A percentile compares a stretch with the other conserved stretches of the same genome.
Conservation (phyloP, 2,888 invertebrate genomes). For the Orgyia antiqua region DNA sequence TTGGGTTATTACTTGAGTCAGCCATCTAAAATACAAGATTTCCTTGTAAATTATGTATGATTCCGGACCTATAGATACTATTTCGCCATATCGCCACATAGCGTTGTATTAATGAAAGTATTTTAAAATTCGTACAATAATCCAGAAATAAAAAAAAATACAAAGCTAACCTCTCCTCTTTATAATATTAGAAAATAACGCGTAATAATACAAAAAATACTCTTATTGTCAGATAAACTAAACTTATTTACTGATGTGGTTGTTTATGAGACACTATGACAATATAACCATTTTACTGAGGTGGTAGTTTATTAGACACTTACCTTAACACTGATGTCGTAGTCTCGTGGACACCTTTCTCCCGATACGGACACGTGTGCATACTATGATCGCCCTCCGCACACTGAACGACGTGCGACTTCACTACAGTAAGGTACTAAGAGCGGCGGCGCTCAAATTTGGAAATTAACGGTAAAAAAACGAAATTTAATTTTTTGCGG, state of each 20-base stretch:
- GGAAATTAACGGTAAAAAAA: not conserved
- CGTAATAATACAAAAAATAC: no score
- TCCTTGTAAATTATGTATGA: no score
- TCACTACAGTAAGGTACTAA: slow-evolving; percentile 1
- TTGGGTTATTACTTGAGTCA: slow-evolving; percentile 6
- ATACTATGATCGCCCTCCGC: not conserved
- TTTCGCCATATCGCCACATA: slow-evolving; percentile 5
- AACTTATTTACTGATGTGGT: slow-evolving; percentile 2
- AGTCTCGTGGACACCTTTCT: slow-evolving; percentile 2
- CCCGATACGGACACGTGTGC: not conserved
- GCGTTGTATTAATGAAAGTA: slow-evolving; percentile 4
- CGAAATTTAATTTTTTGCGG: not conserved
- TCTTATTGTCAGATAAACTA: no score
- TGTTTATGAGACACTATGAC: slow-evolving; percentile 8
- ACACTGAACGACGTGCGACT: not conserved
- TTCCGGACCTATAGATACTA: not conserved
- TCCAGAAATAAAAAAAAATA: not conserved
- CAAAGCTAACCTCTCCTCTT: no score
- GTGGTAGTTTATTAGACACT: slow-evolving; percentile 9
- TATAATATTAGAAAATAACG: no score
- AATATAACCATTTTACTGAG: slow-evolving; percentile 9
- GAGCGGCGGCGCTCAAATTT: not conserved
- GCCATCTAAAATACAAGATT: slow-evolving; percentile 12
- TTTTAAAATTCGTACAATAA: not conserved
- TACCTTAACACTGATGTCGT: slow-evolving; percentile 11